A percentile compares a stretch with the other conserved stretches of the same genome.
Conservation (phyloP, 2,888 invertebrate genomes). For the Watsonalla cultraria region DNA sequence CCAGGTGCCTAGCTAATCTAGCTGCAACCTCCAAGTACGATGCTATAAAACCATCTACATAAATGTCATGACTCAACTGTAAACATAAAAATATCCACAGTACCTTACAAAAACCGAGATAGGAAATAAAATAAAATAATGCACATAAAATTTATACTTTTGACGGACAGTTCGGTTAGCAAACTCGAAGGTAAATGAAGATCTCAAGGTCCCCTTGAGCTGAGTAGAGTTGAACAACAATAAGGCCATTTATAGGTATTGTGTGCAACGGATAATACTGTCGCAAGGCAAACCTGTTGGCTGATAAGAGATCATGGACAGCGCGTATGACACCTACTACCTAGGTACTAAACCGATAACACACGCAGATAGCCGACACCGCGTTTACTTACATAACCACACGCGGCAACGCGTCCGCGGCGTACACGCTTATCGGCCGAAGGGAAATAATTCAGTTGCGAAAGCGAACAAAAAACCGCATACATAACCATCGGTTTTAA, state of each 20-base stretch:
- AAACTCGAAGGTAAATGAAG: too few species aligned
- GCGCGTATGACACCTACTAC: conserved; percentile 16
- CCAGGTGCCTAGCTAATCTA: too few species aligned
- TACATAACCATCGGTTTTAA: conserved; percentile 4
- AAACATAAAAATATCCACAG: too few species aligned
- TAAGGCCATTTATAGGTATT: conserved; percentile 30
- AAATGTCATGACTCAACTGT: too few species aligned
- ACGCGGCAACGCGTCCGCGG: neutral
- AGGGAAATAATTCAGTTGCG: neutral
- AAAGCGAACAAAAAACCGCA: neutral
- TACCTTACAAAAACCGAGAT: too few species aligned
- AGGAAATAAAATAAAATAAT: too few species aligned
- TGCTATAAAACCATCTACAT: too few species aligned
- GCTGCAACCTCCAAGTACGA: too few species aligned
- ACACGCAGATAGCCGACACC: neutral
- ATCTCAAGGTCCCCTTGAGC: too few species aligned
- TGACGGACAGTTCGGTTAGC: too few species aligned
- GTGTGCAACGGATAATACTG: conserved; percentile 34
- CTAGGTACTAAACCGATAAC: conserved; percentile 1
- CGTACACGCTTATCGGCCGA: neutral
- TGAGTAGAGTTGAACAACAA: conserved; percentile 13
- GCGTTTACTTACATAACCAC: conserved; percentile 2
- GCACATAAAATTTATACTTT: too few species aligned
- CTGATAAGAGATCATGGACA: conserved; percentile 52
- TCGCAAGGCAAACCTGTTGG: conserved; percentile 48